Evolutionary conservation across 35 echinoderm and acorn worm species (phyloP).

Genomic region (Apostichopus californicus): DNA sequence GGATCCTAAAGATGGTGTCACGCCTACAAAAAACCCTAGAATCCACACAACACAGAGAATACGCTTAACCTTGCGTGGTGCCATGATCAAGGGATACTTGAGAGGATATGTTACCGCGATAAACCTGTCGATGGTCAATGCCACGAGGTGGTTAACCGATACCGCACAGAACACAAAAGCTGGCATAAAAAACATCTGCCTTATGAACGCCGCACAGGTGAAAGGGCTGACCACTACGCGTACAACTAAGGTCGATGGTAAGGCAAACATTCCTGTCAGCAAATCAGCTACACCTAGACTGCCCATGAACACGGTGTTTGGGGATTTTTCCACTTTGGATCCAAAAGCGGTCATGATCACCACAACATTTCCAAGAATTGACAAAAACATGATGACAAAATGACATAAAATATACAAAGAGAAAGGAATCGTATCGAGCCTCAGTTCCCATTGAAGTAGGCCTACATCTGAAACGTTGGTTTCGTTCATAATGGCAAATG

Average conservation of each 20-base stretch:
- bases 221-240: conserved; percentile 7
- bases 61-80: not conserved
- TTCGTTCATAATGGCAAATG: not conserved
- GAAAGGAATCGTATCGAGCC: conserved; percentile 9
- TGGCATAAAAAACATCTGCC: not conserved
- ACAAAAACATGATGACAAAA: not conserved
- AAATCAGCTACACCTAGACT: conserved; percentile 9
- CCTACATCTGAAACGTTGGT: not conserved
- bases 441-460: not conserved
- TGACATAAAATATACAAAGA: not conserved
- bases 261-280: not conserved
- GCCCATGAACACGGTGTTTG: not conserved
- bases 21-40: no score
- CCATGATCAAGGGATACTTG: conserved; percentile 22
- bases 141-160: not conserved
- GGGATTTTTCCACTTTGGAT: not conserved
- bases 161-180: not conserved
- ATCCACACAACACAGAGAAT: no score
- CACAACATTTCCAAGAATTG: not conserved
- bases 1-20: no score
- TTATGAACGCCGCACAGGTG: not conserved
- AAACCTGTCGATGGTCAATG: conserved; percentile 12
- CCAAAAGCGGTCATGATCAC: conserved; percentile 8
- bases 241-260: conserved; percentile 6
- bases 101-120: conserved; percentile 21